Conservation (phyloP, 2,113 vertebrate species). For the Rousettus leschenaultii region DNA sequence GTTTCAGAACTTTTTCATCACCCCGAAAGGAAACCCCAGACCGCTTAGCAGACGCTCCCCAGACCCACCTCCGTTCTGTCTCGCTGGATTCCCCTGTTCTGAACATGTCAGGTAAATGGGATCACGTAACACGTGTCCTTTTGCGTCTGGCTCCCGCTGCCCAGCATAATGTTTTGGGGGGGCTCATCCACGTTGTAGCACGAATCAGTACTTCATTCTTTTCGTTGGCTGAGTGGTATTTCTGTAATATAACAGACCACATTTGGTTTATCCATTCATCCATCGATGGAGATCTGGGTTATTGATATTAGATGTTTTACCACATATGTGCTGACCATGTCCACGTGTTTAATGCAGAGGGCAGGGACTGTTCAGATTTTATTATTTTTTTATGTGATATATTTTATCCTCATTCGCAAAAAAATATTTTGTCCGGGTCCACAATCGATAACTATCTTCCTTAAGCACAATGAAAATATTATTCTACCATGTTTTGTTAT, state of each 20-base stretch:
- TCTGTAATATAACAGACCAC: accelerated
- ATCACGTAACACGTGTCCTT: accelerated
- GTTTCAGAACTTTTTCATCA: neutral
- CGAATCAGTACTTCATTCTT: neutral
- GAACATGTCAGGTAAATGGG: neutral
- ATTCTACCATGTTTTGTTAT: neutral
- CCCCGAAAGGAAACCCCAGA: accelerated
- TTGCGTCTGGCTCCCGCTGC: neutral
- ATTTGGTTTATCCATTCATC: accelerated
- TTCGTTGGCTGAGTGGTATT: neutral
- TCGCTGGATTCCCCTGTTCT: accelerated
- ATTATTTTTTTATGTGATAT: neutral
- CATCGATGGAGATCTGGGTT: neutral
- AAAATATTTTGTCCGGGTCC: neutral
- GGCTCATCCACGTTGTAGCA: neutral
- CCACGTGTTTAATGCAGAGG: accelerated
- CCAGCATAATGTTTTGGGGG: neutral
- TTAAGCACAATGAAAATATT: neutral
- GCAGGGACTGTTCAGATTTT: neutral
- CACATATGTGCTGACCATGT: accelerated
- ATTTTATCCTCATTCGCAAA: neutral
- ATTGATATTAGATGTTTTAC: neutral
- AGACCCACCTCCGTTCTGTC: accelerated
- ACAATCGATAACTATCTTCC: neutral
- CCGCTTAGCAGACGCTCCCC: neutral